Evolutionary conservation across 2,888 invertebrate species (phyloP).

Genomic region (Syrista parreyssii): DNA sequence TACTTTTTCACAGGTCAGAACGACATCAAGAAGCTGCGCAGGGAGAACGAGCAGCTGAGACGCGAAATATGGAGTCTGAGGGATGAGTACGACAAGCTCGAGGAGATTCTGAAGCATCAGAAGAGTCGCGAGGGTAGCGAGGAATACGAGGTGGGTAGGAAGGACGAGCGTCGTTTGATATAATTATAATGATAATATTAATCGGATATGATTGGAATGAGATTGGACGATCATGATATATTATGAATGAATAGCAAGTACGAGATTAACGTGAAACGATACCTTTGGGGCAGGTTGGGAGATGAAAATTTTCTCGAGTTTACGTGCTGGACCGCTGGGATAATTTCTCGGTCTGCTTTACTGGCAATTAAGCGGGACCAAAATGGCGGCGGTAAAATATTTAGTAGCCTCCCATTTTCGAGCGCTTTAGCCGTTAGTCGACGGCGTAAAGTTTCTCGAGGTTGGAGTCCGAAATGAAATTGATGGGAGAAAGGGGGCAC

Average conservation of each 20-base stretch:
- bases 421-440: too few species aligned
- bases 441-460: too few species aligned
- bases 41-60: conserved; percentile 89
- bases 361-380: conserved; percentile 24
- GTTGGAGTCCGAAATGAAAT: too few species aligned
- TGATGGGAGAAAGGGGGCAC: too few species aligned
- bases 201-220: too few species aligned
- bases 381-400: conserved; percentile 26
- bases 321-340: conserved; percentile 8
- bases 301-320: conserved; percentile 27
- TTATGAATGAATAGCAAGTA: too few species aligned
- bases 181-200: too few species aligned
- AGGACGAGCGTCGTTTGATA: too few species aligned
- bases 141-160: conserved; percentile 51
- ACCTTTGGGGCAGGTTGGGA: too few species aligned
- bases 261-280: too few species aligned
- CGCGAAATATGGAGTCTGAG: conserved; percentile 88
- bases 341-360: conserved; percentile 25
- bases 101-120: conserved; percentile 76
- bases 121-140: conserved; percentile 56
- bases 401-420: conserved; percentile 22
- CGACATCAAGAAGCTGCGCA: conserved; percentile 87
- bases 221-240: too few species aligned
- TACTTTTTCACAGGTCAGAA: conserved; percentile 77
- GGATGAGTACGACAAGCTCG: conserved; percentile 89